Base-by-base conservation (phyloP, 2,888 invertebrate species). In the Glyphotaelius pellucidus region DNA sequence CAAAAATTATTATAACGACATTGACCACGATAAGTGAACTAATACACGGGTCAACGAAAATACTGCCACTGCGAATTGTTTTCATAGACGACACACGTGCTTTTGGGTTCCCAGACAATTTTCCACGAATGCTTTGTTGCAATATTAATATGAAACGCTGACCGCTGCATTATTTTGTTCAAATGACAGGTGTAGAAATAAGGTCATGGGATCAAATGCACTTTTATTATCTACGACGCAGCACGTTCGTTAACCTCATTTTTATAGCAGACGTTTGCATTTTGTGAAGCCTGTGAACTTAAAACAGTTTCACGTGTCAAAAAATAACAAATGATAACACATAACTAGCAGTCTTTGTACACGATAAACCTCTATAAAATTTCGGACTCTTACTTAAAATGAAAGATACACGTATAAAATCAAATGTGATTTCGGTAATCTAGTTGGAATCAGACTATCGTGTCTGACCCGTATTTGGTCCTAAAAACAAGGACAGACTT, bases 1-100 rank as follows among this genome's bases (percentile, higher is more conserved):
- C 32, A n/a, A 88, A 83, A 88, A 90, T 67, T 67, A 67, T 92
- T 79, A 81, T 83, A 90, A 90, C 84, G 92, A 92, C 92, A 90
- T 92, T 92, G 92, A 88, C 87, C 52, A 35, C 90, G 38, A 88
- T 83, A 30, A 86, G 30, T 86, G n/a, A 67, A 67, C 67, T 67
- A 67, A 83, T 83, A 86, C 86, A n/a, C 86, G 42, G 86, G 42
- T 86, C 86, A 86, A 42, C 67, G 25, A 67, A 25, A 67, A 67
- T n/a, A 67, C 67, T 11, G 9, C 25, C 25, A 67, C 25, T 25
- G 25, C 67, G 25, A 2, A 19, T 67, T n/a, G 9, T 25, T 1
- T 67, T 67, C n/a, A 19, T 67, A 67, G 67, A 67, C n/a, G 4
- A 25, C 67, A 67, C 67, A n/a, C 67, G 67, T 67, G 67, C 25